A percentile compares a stretch with the other conserved stretches of the same genome.
These are phyloP conservation scores for Epinotia nisella DNA, from an alignment of 2,888 invertebrate genomes.

Conservation along the genomic window DNA sequence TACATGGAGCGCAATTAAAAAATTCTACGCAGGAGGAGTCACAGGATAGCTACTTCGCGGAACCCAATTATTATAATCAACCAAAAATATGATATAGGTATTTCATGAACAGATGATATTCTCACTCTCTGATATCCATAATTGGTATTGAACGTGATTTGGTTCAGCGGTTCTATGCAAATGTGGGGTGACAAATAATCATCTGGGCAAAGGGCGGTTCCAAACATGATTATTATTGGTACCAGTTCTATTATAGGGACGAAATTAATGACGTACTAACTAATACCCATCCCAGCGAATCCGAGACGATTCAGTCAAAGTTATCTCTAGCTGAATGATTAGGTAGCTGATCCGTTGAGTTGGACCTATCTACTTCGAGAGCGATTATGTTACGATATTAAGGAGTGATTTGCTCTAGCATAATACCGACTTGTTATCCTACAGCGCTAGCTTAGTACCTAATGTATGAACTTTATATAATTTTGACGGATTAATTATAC, in stretches of 20 bases:
- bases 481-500: too few relatives aligned
- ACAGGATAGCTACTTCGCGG: too few relatives aligned
- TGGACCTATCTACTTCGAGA: too few relatives aligned
- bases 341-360: not conserved
- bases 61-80: too few relatives aligned
- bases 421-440: too few relatives aligned
- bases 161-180: slow-evolving; percentile 19
- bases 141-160: slow-evolving; percentile 16
- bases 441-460: too few relatives aligned
- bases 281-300: not conserved
- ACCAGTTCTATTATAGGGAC: not conserved
- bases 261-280: slow-evolving; percentile 13
- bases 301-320: not conserved
- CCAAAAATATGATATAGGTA: too few relatives aligned
- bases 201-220: slow-evolving; percentile 17
- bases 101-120: not conserved
- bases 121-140: slow-evolving; percentile 6
- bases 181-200: slow-evolving; percentile 30
- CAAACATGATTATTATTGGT: slow-evolving; percentile 9
- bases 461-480: too few relatives aligned
- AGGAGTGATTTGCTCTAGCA: too few relatives aligned
- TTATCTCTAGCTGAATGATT: not conserved
- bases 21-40: too few relatives aligned
- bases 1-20: too few relatives aligned
- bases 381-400: too few relatives aligned